Evolutionary conservation across 2,113 vertebrate genomes (phyloP).

Genomic region (Calyptomena viridis): DNA sequence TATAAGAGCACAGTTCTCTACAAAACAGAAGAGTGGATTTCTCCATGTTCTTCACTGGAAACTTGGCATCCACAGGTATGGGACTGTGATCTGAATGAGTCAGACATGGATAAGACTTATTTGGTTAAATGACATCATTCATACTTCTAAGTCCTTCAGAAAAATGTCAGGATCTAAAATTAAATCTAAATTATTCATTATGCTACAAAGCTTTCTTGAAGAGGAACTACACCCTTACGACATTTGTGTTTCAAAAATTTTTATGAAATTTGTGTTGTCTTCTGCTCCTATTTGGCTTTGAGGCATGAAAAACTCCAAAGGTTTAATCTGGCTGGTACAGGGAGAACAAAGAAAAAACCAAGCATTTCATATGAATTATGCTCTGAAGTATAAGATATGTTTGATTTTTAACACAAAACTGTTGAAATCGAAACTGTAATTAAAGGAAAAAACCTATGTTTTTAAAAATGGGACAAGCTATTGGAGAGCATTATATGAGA

Average conservation of each 20-base stretch:
- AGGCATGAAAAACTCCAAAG: not conserved
- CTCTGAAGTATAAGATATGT: not conserved
- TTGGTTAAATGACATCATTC: not conserved
- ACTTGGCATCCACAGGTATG: not conserved
- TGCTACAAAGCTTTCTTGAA: not conserved
- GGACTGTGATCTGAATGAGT: not conserved
- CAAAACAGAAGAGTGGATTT: not conserved
- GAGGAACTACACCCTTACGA: not conserved
- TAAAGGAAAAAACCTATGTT: not conserved
- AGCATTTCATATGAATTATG: not conserved
- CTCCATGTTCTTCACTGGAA: not conserved
- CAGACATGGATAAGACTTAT: not conserved
- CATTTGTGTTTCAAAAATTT: not conserved
- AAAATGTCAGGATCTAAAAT: not conserved
- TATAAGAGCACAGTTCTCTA: not conserved
- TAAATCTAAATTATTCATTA: not conserved
- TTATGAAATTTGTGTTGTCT: not conserved
- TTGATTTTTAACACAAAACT: not conserved
- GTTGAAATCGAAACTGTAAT: not conserved
- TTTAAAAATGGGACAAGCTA: not conserved
- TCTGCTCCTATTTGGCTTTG: not conserved
- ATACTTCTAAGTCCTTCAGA: not conserved
- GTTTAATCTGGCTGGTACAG: not conserved
- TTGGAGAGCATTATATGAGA: not conserved
- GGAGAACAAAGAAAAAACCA: not conserved